A percentile compares a stretch with the other conserved stretches of the same genome.
Conservation (phyloP, 2,113 vertebrate species). For the Haliaeetus leucogaster region DNA sequence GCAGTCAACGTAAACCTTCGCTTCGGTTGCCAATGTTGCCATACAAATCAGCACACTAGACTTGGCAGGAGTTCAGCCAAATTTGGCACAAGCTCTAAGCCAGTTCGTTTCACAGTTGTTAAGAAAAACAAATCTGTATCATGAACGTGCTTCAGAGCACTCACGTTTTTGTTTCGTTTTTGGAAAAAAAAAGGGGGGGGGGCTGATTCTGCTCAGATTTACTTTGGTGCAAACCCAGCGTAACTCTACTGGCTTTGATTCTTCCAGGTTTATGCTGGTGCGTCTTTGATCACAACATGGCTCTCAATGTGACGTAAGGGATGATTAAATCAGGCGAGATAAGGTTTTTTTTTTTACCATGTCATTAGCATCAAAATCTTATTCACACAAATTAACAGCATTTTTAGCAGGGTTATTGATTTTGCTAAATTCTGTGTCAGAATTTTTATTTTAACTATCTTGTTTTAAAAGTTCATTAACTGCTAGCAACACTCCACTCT, state of each 20-base stretch:
- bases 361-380: not conserved
- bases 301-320: not conserved
- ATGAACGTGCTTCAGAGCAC: not conserved
- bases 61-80: constrained; percentile 27
- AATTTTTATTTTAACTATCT: not conserved
- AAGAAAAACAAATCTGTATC: constrained; percentile 50
- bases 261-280: not conserved
- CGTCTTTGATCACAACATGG: not conserved
- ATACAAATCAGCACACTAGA: constrained; percentile 25
- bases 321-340: not conserved
- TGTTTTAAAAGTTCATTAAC: not conserved
- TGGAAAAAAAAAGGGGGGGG: not conserved
- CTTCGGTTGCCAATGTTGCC: constrained; percentile 17
- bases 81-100: constrained; percentile 18
- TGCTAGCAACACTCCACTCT: not conserved
- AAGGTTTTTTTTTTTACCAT: not conserved
- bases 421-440: not conserved
- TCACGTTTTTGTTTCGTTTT: not conserved
- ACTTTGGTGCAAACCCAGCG: not conserved
- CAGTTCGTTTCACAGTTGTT: constrained; percentile 23
- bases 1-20: constrained; percentile 12
- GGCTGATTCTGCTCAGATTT: not conserved
- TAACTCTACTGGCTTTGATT: not conserved
- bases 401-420: not conserved
- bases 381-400: not conserved